Evolutionary conservation across 2,113 vertebrate genomes (phyloP).

Genomic region (Chlamydotis undulata): DNA sequence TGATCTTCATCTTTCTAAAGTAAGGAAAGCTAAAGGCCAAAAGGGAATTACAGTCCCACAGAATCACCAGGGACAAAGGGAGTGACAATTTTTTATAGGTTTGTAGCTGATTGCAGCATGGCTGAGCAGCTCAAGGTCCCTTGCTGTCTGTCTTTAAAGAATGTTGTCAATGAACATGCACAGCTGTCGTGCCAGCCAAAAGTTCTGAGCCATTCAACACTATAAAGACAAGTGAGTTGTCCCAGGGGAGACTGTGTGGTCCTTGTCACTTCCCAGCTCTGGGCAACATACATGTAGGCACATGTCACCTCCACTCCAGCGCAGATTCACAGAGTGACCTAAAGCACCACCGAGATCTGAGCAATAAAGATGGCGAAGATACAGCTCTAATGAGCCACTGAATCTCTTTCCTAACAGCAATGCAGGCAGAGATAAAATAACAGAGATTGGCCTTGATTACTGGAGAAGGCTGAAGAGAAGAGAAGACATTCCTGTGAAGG

Average conservation of each 20-base stretch:
- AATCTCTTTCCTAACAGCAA: slow-evolving; percentile 74
- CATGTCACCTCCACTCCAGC: not conserved
- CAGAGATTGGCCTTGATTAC: slow-evolving; percentile 76
- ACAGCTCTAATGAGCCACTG: not conserved
- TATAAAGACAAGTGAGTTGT: not conserved
- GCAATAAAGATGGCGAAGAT: not conserved
- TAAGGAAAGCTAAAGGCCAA: not conserved
- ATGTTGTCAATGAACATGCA: not conserved
- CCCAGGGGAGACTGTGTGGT: not conserved
- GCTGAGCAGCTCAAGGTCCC: not conserved
- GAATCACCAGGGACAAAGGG: not conserved
- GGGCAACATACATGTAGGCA: not conserved
- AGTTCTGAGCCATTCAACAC: not conserved
- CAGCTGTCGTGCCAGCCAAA: not conserved
- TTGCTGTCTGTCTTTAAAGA: not conserved
- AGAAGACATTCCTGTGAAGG: slow-evolving; percentile 81
- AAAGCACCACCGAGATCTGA: not conserved
- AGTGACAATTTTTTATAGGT: not conserved
- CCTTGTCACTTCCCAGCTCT: not conserved
- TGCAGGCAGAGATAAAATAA: slow-evolving; percentile 83
- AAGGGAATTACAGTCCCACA: not conserved
- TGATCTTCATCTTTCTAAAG: slow-evolving; percentile 41
- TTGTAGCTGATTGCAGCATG: not conserved
- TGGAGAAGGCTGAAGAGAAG: slow-evolving; percentile 76
- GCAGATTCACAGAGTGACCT: not conserved